phyloP scores from a whole-genome alignment of 2,113 vertebrate genomes.

The Carlito syrichta region DNA sequence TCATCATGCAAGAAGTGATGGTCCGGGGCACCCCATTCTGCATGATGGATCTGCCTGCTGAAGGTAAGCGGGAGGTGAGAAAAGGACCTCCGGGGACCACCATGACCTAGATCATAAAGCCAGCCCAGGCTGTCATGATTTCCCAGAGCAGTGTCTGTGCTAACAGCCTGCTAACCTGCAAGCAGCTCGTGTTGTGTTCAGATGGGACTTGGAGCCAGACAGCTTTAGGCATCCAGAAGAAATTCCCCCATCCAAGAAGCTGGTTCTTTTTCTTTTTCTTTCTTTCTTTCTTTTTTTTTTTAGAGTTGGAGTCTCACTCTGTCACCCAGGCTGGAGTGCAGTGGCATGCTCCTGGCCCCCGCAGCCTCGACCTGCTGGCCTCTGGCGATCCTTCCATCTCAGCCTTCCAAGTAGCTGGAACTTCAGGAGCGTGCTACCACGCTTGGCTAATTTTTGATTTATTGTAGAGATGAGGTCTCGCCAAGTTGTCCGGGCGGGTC shows the following conservation, averaged over 20 bases:
- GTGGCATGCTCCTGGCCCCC: no score
- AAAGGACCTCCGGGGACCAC: neutral
- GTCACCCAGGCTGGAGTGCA: no score
- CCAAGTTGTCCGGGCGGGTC: no score
- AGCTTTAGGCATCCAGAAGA: slow-evolving; percentile 32
- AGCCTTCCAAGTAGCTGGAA: no score
- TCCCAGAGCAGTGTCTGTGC: neutral
- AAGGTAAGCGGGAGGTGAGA: slow-evolving; percentile 81
- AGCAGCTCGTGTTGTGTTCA: neutral
- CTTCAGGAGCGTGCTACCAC: no score
- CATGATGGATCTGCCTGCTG: slow-evolving; percentile 88
- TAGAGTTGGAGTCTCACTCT: no score
- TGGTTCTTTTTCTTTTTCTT: neutral
- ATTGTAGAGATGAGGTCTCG: no score
- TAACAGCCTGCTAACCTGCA: neutral
- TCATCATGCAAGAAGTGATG: slow-evolving; percentile 95
- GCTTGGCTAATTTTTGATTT: no score
- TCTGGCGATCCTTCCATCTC: no score
- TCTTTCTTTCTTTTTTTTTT: no score
- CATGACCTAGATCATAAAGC: neutral
- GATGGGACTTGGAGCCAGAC: neutral
- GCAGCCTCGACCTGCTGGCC: no score
- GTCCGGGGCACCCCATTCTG: slow-evolving; percentile 90
- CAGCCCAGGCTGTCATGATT: neutral
- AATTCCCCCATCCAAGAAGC: neutral